Evolutionary conservation across 2,113 vertebrate genomes (phyloP).

Genomic region (Aramus guarauna): DNA sequence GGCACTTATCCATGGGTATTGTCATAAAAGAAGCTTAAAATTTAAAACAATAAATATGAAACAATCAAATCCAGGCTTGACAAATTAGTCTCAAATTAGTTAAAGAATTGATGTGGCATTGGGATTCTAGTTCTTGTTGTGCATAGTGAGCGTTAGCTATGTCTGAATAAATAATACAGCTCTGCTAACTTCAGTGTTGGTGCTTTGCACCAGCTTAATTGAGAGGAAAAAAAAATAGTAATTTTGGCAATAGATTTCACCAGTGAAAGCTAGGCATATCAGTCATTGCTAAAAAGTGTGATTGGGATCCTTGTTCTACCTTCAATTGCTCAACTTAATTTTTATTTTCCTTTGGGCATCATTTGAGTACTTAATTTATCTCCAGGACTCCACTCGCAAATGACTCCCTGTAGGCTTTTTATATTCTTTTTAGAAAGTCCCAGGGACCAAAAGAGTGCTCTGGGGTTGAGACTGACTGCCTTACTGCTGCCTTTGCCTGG

Average conservation of each 20-base stretch:
- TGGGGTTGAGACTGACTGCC: background rate
- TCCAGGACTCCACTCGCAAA: background rate
- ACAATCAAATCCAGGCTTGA: background rate
- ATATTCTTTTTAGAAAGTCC: background rate
- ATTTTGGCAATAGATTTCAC: background rate
- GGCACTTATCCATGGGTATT: accelerated
- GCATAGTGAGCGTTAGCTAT: background rate
- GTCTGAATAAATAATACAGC: accelerated
- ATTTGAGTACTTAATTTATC: background rate
- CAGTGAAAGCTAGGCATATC: background rate
- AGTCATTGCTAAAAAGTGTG: background rate
- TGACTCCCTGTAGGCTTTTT: background rate
- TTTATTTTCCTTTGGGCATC: background rate
- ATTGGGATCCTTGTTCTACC: background rate
- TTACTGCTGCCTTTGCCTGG: background rate
- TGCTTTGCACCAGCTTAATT: background rate
- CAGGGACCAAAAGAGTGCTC: background rate
- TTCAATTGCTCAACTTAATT: background rate
- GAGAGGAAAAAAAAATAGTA: background rate
- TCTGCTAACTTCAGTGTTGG: background rate
- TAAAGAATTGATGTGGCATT: accelerated
- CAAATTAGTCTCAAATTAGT: background rate
- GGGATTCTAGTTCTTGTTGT: background rate
- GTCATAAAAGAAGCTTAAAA: background rate
- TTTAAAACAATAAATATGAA: background rate